A percentile compares a stretch with the other conserved stretches of the same genome.
Conservation (phyloP, 2,888 invertebrate species). For the Perithous albicinctus region DNA sequence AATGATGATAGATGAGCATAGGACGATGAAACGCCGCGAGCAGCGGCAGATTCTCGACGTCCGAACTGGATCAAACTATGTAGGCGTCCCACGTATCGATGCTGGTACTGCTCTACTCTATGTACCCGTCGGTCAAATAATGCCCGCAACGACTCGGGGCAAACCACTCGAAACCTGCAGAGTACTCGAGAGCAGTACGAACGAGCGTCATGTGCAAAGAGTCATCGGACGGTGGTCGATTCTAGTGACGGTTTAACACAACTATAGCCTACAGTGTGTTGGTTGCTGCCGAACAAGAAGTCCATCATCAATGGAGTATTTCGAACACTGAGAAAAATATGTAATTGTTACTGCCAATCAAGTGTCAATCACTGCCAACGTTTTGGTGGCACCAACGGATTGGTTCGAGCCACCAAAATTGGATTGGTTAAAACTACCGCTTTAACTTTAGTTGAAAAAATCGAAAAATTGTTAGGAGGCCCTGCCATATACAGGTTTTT, state of each 20-base stretch:
- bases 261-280: not conserved
- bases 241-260: not conserved
- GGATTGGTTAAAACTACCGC: no score
- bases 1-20: not conserved
- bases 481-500: no score
- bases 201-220: slow-evolving; percentile 12
- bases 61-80: not conserved
- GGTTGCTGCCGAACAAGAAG: not conserved
- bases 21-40: not conserved
- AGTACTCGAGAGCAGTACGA: not conserved
- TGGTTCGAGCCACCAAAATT: no score
- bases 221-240: not conserved
- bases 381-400: no score
- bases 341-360: no score
- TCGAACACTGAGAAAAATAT: no score
- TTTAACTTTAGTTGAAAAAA: no score
- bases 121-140: slow-evolving; percentile 6
- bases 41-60: not conserved
- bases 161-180: not conserved
- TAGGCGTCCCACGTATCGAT: not conserved
- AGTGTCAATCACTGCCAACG: no score
- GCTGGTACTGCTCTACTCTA: not conserved
- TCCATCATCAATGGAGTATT: not conserved
- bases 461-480: no score
- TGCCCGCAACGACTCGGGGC: slow-evolving; percentile 11